These are phyloP conservation scores for Corynorhinus townsendii DNA, from an alignment of 2,113 vertebrate genomes.

Conservation along the genomic window DNA sequence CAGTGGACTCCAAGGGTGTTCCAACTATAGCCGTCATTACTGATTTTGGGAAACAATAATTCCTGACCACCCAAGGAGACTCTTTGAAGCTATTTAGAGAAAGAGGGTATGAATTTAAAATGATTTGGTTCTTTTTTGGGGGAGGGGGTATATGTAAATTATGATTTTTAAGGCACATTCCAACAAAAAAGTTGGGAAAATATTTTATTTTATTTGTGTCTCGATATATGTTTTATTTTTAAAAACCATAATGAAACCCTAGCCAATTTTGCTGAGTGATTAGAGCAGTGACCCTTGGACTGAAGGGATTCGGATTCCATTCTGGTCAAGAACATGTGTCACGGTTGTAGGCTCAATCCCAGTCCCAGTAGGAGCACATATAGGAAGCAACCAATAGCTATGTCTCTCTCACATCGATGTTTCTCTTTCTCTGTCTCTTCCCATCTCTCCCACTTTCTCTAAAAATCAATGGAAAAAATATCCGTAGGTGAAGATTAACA, in stretches of 20 bases:
- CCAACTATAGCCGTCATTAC: background rate
- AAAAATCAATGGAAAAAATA: no score
- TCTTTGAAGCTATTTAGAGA: background rate
- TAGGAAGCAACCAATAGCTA: no score
- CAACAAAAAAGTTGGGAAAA: background rate
- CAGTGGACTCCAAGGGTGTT: background rate
- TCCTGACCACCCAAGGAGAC: background rate
- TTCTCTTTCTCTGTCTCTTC: no score
- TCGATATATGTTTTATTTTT: background rate
- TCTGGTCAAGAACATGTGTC: no score
- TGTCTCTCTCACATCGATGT: no score
- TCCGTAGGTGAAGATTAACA: no score
- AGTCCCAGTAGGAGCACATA: no score
- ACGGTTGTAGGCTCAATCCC: no score
- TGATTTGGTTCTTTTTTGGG: background rate
- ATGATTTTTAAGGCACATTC: background rate
- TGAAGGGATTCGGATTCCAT: no score
- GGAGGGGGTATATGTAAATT: background rate
- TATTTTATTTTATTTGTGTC: background rate
- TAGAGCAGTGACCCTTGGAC: no score
- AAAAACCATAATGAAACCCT: background rate
- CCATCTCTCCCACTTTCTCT: no score
- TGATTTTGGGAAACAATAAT: constrained; percentile 15
- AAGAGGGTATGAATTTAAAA: background rate
- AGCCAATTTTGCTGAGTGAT: no score